A percentile compares a stretch with the other conserved stretches of the same genome.
Evolutionary conservation across 2,797 vertebrate genomes (phyloP).

Genomic region (Alfaro cultratus): DNA sequence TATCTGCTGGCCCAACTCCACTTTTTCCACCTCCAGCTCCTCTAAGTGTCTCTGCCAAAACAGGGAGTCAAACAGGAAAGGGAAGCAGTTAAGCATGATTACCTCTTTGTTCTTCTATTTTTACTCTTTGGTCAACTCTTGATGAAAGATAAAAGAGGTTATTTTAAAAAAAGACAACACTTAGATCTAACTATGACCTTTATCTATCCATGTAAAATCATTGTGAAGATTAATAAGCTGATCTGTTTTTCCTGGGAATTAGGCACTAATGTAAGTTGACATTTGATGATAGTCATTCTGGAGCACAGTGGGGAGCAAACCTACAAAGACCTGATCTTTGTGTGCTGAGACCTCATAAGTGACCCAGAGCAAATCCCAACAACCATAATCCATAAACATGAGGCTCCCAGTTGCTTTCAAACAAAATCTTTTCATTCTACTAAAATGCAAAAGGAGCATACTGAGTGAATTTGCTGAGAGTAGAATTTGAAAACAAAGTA

Average conservation of each 20-base stretch:
- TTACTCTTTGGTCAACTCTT: not conserved
- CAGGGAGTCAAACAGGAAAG: constrained; percentile 49
- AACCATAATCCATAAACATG: constrained; percentile 14
- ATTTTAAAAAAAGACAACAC: not conserved
- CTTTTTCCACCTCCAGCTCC: constrained; percentile 86
- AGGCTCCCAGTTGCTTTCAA: constrained; percentile 9
- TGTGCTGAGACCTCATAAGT: constrained; percentile 18
- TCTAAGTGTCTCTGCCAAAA: constrained; percentile 83
- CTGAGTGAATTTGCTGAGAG: not conserved
- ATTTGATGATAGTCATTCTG: not conserved
- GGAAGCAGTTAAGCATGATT: constrained; percentile 34
- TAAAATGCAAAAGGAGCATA: constrained; percentile 39
- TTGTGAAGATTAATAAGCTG: not conserved
- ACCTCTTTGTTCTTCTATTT: not conserved
- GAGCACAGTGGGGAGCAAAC: not conserved
- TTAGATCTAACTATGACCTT: not conserved
- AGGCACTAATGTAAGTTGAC: not conserved
- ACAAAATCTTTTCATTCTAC: constrained; percentile 29
- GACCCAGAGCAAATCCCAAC: constrained; percentile 46
- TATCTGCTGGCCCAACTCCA: constrained; percentile 81
- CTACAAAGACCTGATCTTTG: constrained; percentile 1
- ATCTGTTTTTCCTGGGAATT: not conserved
- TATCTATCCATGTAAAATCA: not conserved
- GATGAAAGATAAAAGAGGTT: not conserved
- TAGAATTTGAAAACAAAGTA: not conserved